Base-by-base conservation (phyloP, 1,140 invertebrate genomes). In the Eupristina koningsbergeri region DNA sequence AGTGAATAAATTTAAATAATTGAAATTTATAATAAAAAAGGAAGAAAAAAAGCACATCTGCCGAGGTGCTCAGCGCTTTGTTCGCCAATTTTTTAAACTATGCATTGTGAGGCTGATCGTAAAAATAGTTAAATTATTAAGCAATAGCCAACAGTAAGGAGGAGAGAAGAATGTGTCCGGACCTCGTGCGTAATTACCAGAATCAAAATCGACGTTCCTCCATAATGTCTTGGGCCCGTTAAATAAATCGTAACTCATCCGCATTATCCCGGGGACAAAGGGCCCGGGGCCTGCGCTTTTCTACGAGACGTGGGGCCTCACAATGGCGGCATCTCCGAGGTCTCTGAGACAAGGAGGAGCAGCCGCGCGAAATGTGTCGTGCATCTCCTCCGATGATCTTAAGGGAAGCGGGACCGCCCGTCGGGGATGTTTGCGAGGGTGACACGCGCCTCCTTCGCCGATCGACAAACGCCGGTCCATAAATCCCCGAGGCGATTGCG, bases 161-260 rank as follows among this genome's bases (percentile, higher is more conserved):
- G 31, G 9, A 34, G 15, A 15, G 34, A 36, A 17, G 36, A 67
- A 67, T 13, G 64, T 6, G 5, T 6, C 53, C 26, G 26, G 53
- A 19, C 22, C 53, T 58, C 53, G 22, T 58, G 67, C 36, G 26
- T 31, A 36, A 41, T 71, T 41, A 71, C 67, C 36, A 71, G 22
- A 71, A 0, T 2, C 39, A 8, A 22, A n/a, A n/a, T n/a, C n/a
- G 36, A 26, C 67, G 22, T 11, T n/a, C 17, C 67, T 41, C 19
- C 41, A 71, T 71, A 71, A 71, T 71, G 36, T 36, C 67, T n/a
- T 22, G 67, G 2, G 36, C 67, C 19, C 67, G 19, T 71, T 71
- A 71, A 71, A 71, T 71, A 71, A 71, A 71, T 71, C 67, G 36
- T 71, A 71, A 71, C 67, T 71, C 39, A 71, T 41, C 36, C 17